Evolutionary conservation across 2,888 invertebrate genomes (phyloP), one percentile per base, ranked within the genome.

Genomic region (Smittia aterrima): DNA sequence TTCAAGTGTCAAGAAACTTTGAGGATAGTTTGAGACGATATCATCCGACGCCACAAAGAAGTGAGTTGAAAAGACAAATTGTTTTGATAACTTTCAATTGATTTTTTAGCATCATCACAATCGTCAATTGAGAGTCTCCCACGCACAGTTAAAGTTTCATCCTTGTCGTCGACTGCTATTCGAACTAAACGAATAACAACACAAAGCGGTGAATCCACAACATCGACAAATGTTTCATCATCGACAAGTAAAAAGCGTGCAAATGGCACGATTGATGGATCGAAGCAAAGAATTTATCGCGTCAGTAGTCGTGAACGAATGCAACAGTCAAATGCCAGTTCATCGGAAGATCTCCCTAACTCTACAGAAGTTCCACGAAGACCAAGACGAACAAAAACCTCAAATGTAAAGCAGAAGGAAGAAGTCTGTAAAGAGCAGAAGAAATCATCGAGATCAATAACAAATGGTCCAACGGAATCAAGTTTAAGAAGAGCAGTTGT

Each of bases 221-320:
- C 25, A 25, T 53, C 70, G 18, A 27, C 66, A 11, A 67, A 67
- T 7, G 32, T 53, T 11, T 67, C 66, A 20, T 67, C 72, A 16
- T 66, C 38, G 16, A 58, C 58, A 32, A 47, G 72, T 20, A 32
- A 25, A 4, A 70, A 70, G 22, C 72, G 62, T 22, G 62, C 27
- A 62, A 72, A 62, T 41, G 72, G 72, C 24, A 32, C 7, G 13
- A 62, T 38, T 38, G 72, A 72, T 22, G 58, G 40, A 38, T 38
- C 72, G 38, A 72, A 62, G 41, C 16, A 58, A 18, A 78, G 85
- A 73, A 77, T 86, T 41, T 85, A 85, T 76, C 79, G 85, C 72
- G 85, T 85, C 6, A 84, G 82, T 75, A 85, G 85, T 77, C 80
- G 85, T 76, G 85, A 86, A 77, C 83, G 83, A 62, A 78, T 84